Base-by-base conservation (phyloP, 1,140 invertebrate species). In the Maniola jurtina region DNA sequence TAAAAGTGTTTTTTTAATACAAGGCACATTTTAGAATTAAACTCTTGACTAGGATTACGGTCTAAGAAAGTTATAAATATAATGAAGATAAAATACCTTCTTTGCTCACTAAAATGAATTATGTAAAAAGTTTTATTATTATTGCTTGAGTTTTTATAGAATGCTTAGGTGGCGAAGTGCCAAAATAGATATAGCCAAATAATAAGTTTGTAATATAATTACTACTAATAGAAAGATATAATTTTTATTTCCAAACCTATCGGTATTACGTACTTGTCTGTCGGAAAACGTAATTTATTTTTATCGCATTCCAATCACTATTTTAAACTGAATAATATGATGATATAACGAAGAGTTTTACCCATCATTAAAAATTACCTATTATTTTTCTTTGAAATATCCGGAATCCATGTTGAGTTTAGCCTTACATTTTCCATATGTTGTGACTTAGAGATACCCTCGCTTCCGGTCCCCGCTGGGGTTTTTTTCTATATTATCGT, bases 51-150 rank as follows among this genome's bases (percentile, higher is more conserved):
- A 57, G 1, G 5, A 11, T 42, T 14, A 59, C 9, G 14, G 15
- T 40, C 13, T 15, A 38, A 40, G 14, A 15, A 38, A 42, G 40
- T 5, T 59, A 59, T 59, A 59, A 42, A 59, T 45, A 59, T 42
- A 45, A 10, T 59, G 14, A 59, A 11, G 33, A 59, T 14, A 33
- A 16, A 59, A 42, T 36, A 59, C 57, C 57, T 59, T 36, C 13
- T 56, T 59, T 59, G 57, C 57, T 59, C 57, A 59, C 34, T 42
- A 16, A 36, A n/a, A 59, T 59, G 36, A 59, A 59, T 33, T 25
- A 42, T 42, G 40, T 42, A 42, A 42, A 42, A 42, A 42, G 40
- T 42, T 42, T 42, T 42, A 5, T 42, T 2, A 42, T 10, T 42
- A 13, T 13, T 42, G 13, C 40, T 42, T 5, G 40, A 42, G 40